Percentiles rank a stretch among this genome's conserved stretches.
These are phyloP conservation scores for Epinephelus coioides DNA, from an alignment of 2,797 vertebrate genomes.

Conservation along the genomic window DNA sequence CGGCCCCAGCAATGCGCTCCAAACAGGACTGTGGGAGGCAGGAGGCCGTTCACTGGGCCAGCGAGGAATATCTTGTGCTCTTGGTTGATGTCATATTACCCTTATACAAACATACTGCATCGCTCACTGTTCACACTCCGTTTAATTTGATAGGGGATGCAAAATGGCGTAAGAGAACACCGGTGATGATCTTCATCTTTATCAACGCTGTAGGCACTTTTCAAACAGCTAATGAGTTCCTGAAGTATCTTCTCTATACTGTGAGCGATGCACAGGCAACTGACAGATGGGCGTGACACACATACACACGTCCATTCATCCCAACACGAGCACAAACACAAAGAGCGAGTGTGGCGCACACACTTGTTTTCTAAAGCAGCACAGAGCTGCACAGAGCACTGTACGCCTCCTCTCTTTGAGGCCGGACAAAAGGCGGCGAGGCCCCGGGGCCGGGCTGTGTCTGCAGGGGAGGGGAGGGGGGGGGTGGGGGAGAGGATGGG, in stretches of 20 bases:
- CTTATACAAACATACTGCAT: constrained; percentile 38
- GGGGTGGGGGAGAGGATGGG: constrained; percentile 1
- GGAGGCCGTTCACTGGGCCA: constrained; percentile 53
- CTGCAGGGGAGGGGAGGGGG: constrained; percentile 22
- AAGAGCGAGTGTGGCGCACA: constrained; percentile 56
- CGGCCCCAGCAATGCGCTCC: constrained; percentile 45
- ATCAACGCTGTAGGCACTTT: constrained; percentile 6
- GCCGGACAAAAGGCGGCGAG: constrained; percentile 65
- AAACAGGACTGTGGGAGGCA: constrained; percentile 57
- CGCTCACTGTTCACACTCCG: constrained; percentile 12
- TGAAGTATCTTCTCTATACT: constrained; percentile 25
- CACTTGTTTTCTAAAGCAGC: constrained; percentile 50
- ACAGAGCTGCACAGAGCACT: constrained; percentile 40
- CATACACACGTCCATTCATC: constrained; percentile 54
- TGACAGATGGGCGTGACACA: constrained; percentile 73
- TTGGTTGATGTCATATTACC: constrained; percentile 36
- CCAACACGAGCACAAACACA: constrained; percentile 56
- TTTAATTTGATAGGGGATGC: constrained; percentile 26
- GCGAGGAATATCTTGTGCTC: constrained; percentile 35
- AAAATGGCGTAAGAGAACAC: constrained; percentile 22
- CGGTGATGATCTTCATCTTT: not conserved
- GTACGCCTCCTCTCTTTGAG: constrained; percentile 62
- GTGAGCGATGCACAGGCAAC: constrained; percentile 59
- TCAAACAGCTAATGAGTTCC: constrained; percentile 1
- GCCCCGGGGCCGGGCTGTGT: constrained; percentile 39